A percentile compares a stretch with the other conserved stretches of the same genome.
These are phyloP conservation scores for Hippocampus zosterae DNA, from an alignment of 2,113 vertebrate genomes.

Conservation along the genomic window DNA sequence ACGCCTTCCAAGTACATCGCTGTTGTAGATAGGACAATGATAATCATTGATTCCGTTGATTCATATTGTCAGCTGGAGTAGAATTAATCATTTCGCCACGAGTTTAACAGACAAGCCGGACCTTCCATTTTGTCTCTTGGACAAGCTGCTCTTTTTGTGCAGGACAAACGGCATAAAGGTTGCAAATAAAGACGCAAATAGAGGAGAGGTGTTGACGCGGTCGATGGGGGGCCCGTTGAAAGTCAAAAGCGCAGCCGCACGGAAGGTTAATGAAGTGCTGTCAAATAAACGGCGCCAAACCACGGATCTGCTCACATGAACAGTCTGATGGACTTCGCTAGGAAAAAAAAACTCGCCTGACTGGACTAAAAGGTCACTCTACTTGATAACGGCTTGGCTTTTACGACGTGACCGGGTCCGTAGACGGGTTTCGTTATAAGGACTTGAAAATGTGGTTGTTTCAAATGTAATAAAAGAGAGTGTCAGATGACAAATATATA, in stretches of 20 bases:
- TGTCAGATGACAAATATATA: not conserved
- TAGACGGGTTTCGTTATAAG: not conserved
- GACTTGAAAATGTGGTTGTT: not conserved
- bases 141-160: not conserved
- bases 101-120: not conserved
- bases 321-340: no score
- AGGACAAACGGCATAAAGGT: not conserved
- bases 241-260: not conserved
- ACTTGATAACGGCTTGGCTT: no score
- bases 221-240: not conserved
- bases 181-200: not conserved
- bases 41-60: no score
- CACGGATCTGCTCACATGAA: not conserved
- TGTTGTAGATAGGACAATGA: no score
- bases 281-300: not conserved
- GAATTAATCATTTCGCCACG: no score
- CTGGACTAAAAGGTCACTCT: no score
- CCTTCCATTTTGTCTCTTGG: not conserved
- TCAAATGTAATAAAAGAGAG: not conserved
- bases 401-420: no score
- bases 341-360: no score
- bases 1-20: no score
- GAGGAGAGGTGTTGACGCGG: not conserved
- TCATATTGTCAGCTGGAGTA: no score
- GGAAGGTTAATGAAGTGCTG: not conserved